Evolutionary conservation across 2,113 vertebrate species (phyloP).

Genomic region (Ciconia stormi): DNA sequence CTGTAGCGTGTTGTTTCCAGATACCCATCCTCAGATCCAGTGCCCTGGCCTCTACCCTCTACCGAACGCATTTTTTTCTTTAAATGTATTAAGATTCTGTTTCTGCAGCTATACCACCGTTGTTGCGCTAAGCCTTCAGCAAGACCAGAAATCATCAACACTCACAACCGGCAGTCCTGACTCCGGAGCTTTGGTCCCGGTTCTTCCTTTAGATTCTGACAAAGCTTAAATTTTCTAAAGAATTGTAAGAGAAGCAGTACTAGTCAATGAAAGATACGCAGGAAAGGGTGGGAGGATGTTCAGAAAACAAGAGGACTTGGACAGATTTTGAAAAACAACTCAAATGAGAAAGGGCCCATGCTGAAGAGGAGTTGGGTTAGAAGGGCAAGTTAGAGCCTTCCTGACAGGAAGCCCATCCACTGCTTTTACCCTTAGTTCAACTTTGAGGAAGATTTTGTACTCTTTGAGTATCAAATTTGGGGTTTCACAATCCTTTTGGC

Average conservation of each 20-base stretch:
- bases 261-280: not conserved
- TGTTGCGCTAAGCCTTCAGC: too few species aligned
- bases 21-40: not conserved
- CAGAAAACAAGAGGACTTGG: not conserved
- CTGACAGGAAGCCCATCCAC: not conserved
- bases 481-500: not conserved
- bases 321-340: not conserved
- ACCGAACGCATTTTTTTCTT: fast-evolving
- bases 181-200: not conserved
- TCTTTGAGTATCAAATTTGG: not conserved
- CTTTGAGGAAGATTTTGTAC: not conserved
- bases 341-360: not conserved
- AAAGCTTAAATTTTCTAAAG: not conserved
- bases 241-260: not conserved
- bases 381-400: not conserved
- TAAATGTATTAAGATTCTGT: not conserved
- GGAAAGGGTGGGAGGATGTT: not conserved
- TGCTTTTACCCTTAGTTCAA: not conserved
- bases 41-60: not conserved
- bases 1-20: not conserved
- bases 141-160: not conserved
- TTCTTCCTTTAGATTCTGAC: not conserved
- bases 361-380: not conserved
- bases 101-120: fast-evolving
- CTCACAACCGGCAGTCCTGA: not conserved